Percentiles rank a stretch among this genome's conserved stretches.
phyloP scores from a whole-genome alignment of 2,888 invertebrate species.

The Oligia strigilis region DNA sequence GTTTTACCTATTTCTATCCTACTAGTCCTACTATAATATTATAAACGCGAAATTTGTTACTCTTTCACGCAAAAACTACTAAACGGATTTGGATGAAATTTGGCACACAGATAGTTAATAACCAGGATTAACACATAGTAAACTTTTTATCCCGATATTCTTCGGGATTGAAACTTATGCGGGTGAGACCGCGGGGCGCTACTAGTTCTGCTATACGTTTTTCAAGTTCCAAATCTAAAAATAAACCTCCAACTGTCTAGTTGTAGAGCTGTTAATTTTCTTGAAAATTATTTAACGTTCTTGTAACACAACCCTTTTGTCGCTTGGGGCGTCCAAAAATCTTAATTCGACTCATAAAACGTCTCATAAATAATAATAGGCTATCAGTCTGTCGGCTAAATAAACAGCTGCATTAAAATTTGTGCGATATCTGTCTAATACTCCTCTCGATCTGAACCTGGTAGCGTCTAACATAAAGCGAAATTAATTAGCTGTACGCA shows the following conservation, averaged over 20 bases:
- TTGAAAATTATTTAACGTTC: slow-evolving; percentile 48
- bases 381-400: slow-evolving; percentile 47
- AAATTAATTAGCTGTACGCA: slow-evolving; percentile 42
- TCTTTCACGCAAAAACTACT: background rate
- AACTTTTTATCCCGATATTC: background rate
- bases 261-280: slow-evolving; percentile 14
- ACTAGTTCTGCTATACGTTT: background rate
- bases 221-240: background rate
- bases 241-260: slow-evolving; percentile 12
- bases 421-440: slow-evolving; percentile 30
- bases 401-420: slow-evolving; percentile 50
- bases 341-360: slow-evolving; percentile 52
- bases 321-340: slow-evolving; percentile 51
- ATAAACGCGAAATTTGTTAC: background rate
- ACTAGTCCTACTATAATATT: background rate
- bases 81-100: background rate
- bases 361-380: slow-evolving; percentile 61
- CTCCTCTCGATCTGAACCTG: slow-evolving; percentile 11
- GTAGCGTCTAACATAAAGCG: slow-evolving; percentile 17
- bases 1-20: background rate
- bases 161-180: background rate
- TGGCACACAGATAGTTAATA: background rate
- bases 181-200: background rate
- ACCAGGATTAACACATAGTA: background rate
- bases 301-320: slow-evolving; percentile 37